A percentile compares a stretch with the other conserved stretches of the same genome.
These are phyloP conservation scores for Onychomys leucogaster DNA, from an alignment of 2,797 vertebrate genomes.

Conservation along the genomic window DNA sequence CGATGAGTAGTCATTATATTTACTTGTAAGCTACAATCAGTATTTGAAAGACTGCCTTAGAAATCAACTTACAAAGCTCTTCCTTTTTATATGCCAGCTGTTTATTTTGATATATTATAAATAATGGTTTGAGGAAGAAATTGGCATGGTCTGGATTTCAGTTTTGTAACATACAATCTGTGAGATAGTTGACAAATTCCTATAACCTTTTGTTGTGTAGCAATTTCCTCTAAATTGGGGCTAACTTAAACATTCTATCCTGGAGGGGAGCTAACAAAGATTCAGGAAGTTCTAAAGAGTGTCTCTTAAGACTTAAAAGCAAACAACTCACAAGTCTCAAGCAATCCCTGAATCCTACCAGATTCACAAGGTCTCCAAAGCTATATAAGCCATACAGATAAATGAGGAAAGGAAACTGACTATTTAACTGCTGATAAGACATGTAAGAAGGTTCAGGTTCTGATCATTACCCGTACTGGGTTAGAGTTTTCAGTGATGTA, in stretches of 20 bases:
- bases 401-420: background rate
- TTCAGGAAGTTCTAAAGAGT: background rate
- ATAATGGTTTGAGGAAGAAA: background rate
- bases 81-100: background rate
- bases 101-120: background rate
- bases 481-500: background rate
- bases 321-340: background rate
- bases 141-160: background rate
- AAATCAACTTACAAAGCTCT: background rate
- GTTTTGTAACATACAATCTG: background rate
- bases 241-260: background rate
- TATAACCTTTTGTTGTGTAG: background rate
- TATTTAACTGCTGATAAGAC: background rate
- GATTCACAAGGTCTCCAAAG: background rate
- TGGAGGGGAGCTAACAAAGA: background rate
- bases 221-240: background rate
- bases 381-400: background rate
- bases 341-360: background rate
- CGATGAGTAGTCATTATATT: background rate
- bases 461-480: background rate
- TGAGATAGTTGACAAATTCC: background rate
- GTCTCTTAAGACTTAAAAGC: background rate
- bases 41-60: constrained; percentile 5
- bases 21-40: background rate
- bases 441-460: no score